Percentiles rank a stretch among this genome's conserved stretches.
Evolutionary conservation across 1,140 invertebrate genomes (phyloP).

Genomic region (Drosophila guanche): DNA sequence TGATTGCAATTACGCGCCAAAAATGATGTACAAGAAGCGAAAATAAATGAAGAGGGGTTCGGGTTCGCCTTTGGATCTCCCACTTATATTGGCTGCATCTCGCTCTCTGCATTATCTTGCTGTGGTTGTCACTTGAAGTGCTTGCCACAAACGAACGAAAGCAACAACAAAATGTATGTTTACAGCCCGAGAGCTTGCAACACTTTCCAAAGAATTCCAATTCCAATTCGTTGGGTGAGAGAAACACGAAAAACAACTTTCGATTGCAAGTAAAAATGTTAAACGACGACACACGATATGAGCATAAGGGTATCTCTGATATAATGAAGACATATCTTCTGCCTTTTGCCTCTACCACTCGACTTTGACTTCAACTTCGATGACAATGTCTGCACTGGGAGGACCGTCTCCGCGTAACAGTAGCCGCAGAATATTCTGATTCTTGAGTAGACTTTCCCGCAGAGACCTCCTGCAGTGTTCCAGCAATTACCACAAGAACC

Average conservation of each 20-base stretch:
- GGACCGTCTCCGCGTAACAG: slow-evolving; percentile 53
- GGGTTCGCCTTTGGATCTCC: slow-evolving; percentile 24
- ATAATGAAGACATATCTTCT: slow-evolving; percentile 57
- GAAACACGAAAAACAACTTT: slow-evolving; percentile 74
- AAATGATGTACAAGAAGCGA: slow-evolving; percentile 34
- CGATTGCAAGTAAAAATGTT: slow-evolving; percentile 49
- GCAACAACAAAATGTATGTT: slow-evolving; percentile 13
- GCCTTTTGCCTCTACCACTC: no score
- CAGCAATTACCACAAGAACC: slow-evolving; percentile 59
- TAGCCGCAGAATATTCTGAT: slow-evolving; percentile 65
- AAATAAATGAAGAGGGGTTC: slow-evolving; percentile 49
- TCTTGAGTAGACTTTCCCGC: slow-evolving; percentile 1
- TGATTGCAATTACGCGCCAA: slow-evolving; percentile 62
- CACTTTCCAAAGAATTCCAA: slow-evolving; percentile 72
- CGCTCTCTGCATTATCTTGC: slow-evolving; percentile 41
- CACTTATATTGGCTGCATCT: not conserved
- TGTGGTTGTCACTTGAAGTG: slow-evolving; percentile 74
- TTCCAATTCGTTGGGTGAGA: not conserved
- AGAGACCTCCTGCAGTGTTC: slow-evolving; percentile 19
- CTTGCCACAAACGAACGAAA: slow-evolving; percentile 37
- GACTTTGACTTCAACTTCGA: no score
- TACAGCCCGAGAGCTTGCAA: slow-evolving; percentile 55
- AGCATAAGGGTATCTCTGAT: slow-evolving; percentile 4
- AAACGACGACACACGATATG: slow-evolving; percentile 41
- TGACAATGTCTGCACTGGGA: no score